Evolutionary conservation across 2,797 vertebrate species (phyloP).

Genomic region (Hydrolagus colliei): DNA sequence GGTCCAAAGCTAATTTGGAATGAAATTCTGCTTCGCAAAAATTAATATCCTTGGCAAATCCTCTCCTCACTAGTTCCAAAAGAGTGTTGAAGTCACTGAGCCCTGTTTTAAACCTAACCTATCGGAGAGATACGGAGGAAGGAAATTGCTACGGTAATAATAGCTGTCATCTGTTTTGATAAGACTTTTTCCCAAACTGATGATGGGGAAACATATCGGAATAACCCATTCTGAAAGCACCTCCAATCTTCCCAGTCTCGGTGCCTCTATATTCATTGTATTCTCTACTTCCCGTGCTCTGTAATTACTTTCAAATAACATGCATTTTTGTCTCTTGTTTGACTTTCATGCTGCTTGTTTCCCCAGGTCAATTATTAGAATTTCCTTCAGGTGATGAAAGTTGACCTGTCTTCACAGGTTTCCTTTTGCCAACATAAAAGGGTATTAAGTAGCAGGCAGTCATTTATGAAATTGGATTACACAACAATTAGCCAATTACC

Average conservation of each 20-base stretch:
- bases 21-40: neutral
- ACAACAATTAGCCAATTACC: constrained; percentile 59
- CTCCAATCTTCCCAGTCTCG: neutral
- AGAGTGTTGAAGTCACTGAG: neutral
- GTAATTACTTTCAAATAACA: constrained; percentile 48
- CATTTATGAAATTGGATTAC: constrained; percentile 60
- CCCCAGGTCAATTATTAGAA: constrained; percentile 63
- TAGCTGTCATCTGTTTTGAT: constrained; percentile 48
- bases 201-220: constrained; percentile 41
- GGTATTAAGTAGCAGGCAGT: constrained; percentile 34
- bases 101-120: neutral
- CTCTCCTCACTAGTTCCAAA: neutral
- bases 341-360: constrained; percentile 76
- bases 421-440: constrained; percentile 67
- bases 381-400: constrained; percentile 76
- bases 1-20: neutral
- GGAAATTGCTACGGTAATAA: constrained; percentile 37
- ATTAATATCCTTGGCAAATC: neutral
- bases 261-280: constrained; percentile 14
- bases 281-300: constrained; percentile 42
- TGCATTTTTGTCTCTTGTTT: constrained; percentile 38
- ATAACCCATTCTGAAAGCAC: neutral
- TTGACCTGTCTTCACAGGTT: constrained; percentile 54
- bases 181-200: constrained; percentile 38
- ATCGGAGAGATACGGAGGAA: constrained; percentile 12